Evolutionary conservation across 1,140 invertebrate genomes (phyloP).

Genomic region (Maniola jurtina): DNA sequence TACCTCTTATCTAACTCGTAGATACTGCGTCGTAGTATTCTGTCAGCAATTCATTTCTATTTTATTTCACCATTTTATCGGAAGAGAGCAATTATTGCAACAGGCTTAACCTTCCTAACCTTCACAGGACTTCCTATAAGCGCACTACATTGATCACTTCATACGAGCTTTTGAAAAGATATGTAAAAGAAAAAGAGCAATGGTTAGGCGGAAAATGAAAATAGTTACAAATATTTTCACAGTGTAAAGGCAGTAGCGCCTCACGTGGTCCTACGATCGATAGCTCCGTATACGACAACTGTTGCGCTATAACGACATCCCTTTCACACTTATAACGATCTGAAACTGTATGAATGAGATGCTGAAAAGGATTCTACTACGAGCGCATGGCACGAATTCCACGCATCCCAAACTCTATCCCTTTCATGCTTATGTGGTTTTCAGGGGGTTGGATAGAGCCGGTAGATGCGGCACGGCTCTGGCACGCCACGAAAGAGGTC

Average conservation of each 20-base stretch:
- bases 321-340: conserved; percentile 32
- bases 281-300: conserved; percentile 66
- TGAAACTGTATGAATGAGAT: conserved; percentile 30
- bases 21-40: not conserved
- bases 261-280: conserved; percentile 69
- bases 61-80: conserved; percentile 49
- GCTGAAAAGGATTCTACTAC: conserved; percentile 48
- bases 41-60: conserved; percentile 36
- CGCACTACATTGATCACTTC: conserved; percentile 13
- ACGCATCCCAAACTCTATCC: conserved; percentile 46
- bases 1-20: conserved; percentile 11
- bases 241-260: conserved; percentile 40
- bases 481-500: conserved; percentile 72
- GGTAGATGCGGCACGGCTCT: conserved; percentile 66
- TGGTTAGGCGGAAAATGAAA: conserved; percentile 10
- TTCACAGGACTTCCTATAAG: conserved; percentile 15
- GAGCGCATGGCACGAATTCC: conserved; percentile 64
- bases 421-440: conserved; percentile 19
- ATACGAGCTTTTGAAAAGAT: not conserved
- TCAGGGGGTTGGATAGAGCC: conserved; percentile 30
- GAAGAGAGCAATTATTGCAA: conserved; percentile 53
- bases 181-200: conserved; percentile 4
- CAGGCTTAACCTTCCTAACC: conserved; percentile 26
- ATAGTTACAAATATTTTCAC: conserved; percentile 6
- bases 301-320: conserved; percentile 61